Conservation (phyloP, 2,888 invertebrate species). For the Trachelus iudaicus region DNA sequence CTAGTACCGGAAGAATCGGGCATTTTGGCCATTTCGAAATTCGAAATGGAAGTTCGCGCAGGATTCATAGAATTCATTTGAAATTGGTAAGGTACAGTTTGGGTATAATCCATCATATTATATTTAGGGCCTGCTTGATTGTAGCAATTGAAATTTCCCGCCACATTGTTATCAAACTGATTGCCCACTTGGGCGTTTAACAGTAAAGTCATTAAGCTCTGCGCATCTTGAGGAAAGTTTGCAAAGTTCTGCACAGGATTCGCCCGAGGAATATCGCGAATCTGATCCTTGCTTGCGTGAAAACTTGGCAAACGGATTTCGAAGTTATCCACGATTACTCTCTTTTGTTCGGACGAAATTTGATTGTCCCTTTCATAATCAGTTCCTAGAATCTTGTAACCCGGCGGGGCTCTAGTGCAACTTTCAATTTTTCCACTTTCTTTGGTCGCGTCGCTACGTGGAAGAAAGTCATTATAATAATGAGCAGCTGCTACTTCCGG, state of each 20-base stretch:
- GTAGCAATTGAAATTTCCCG: background rate
- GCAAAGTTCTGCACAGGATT: background rate
- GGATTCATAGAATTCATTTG: background rate
- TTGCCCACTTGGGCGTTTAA: too few relatives aligned
- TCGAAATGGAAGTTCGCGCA: background rate
- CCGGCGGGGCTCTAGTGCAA: background rate
- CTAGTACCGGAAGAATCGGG: background rate
- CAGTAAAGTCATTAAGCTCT: background rate
- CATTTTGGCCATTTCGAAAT: background rate
- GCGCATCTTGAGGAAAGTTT: background rate
- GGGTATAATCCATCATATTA: background rate
- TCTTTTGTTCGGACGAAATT: background rate
- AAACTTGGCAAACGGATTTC: background rate
- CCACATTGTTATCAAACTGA: background rate
- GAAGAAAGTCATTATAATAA: background rate
- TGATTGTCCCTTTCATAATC: background rate
- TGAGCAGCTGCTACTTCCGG: background rate
- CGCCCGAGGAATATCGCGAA: background rate
- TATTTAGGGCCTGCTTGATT: background rate
- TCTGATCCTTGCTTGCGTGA: background rate
- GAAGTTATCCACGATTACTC: background rate
- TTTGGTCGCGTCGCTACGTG: background rate
- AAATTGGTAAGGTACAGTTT: background rate
- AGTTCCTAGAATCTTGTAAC: background rate
- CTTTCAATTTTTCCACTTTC: background rate